phyloP scores from a whole-genome alignment of 2,888 invertebrate species.

The Galeopsomyia nigrocyanea region DNA sequence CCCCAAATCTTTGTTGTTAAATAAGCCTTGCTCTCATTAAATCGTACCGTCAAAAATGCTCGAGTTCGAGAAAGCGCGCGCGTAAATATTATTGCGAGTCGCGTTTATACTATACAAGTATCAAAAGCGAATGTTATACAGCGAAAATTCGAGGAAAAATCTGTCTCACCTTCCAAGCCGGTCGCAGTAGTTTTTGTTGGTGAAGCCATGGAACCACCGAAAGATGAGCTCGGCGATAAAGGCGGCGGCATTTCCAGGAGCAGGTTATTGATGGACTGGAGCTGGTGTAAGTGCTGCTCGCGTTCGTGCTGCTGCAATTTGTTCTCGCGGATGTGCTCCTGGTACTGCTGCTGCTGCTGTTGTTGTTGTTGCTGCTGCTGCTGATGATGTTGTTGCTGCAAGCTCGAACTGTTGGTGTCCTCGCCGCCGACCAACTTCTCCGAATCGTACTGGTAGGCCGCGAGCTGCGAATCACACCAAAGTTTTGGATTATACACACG shows the following conservation, averaged over 20 bases:
- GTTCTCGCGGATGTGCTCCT: conserved; percentile 31
- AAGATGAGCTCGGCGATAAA: conserved; percentile 37
- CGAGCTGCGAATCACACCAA: conserved; percentile 28
- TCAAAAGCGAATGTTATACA: too few species aligned
- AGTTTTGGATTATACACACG: background rate
- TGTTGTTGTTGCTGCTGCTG: conserved; percentile 36
- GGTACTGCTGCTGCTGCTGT: conserved; percentile 40
- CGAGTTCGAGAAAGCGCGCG: too few species aligned
- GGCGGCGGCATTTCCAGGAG: conserved; percentile 58
- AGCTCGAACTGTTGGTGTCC: background rate
- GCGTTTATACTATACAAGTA: too few species aligned
- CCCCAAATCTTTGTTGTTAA: too few species aligned
- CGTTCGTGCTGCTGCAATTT: conserved; percentile 48
- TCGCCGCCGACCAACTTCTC: conserved; percentile 15
- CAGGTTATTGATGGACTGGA: conserved; percentile 60
- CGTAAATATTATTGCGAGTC: too few species aligned
- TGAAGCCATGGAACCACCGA: conserved; percentile 30
- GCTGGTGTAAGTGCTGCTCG: conserved; percentile 56
- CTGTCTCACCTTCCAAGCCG: conserved; percentile 31
- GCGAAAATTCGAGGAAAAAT: too few species aligned
- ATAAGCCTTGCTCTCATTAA: too few species aligned
- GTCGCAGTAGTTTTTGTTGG: conserved; percentile 3
- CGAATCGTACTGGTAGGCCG: conserved; percentile 37
- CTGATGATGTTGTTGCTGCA: conserved; percentile 12
- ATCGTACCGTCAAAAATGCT: too few species aligned